Base-by-base conservation (phyloP, 1,140 invertebrate genomes). In the Spodoptera frugiperda region DNA sequence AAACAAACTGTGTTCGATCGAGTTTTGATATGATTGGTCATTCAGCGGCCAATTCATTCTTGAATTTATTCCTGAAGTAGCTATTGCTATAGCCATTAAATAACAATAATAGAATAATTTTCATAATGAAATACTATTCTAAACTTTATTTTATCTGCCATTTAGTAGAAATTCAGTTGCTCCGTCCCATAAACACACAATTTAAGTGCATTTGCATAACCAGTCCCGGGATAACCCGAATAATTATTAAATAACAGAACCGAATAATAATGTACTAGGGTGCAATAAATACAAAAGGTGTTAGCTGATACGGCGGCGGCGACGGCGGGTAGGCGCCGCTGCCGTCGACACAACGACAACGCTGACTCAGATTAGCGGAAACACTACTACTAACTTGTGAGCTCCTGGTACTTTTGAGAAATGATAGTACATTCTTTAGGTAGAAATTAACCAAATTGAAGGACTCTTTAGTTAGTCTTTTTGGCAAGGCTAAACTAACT, bases 341-440 rank as follows among this genome's bases (percentile, higher is more conserved):
- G 46, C 55, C 82, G 80, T 85, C 82, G 80, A 74, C 82, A 75
- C 57, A 76, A 72, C 70, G 12, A 71, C 80, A 76, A 53, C 78
- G 86, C 85, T 88, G 84, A 89, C 67, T 81, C 83, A 83, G 70
- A 81, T 82, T 89, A 85, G 82, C 81, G 63, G 83, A 81, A 84
- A 88, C 54, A 81, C 63, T 82, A 76, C 80, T 63, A 63, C 44
- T 74, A 79, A 80, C 14, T 85, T 82, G 84, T 89, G 84, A 0
- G 49, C 68, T 81, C 85, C 85, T 87, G 85, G 84, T 83, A 79
- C 49, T 67, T 72, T 72, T 21, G 39, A 76, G 33, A 67, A 67
- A 49, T 73, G 17, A 39, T 59, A 39, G 33, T 39, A 39, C 33
- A 8, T 39, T 39, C 33, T 39, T 39, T 39, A 39, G 33, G 25